These are phyloP conservation scores for Chydorus sphaericus DNA, from an alignment of 2,888 invertebrate genomes.

Conservation along the genomic window DNA sequence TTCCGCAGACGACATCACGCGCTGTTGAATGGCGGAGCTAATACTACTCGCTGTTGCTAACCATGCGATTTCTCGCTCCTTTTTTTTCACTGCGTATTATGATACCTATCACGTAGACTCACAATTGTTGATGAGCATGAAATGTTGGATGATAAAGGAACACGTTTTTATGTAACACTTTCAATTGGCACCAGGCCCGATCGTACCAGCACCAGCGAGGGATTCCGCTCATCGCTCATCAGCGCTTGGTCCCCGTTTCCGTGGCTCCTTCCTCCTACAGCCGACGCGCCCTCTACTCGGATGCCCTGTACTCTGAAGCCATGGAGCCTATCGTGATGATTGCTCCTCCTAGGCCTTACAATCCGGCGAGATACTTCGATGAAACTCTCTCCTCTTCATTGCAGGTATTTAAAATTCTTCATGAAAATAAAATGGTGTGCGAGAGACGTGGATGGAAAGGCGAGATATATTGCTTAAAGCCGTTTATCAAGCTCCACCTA, in stretches of 20 bases:
- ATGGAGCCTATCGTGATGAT: background rate
- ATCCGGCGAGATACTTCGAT: constrained; percentile 2
- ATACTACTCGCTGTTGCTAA: no score
- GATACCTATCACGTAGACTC: no score
- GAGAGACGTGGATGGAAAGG: background rate
- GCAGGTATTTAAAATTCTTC: background rate
- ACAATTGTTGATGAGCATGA: no score
- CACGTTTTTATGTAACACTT: no score
- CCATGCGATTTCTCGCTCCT: no score
- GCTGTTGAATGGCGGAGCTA: no score
- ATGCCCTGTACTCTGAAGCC: background rate
- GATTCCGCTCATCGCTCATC: constrained; percentile 14
- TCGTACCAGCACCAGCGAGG: constrained; percentile 5
- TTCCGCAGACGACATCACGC: no score
- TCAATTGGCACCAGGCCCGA: no score
- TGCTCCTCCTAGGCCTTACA: background rate
- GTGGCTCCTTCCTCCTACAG: background rate
- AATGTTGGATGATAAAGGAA: constrained; percentile 4
- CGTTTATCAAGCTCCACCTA: no score
- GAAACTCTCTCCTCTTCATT: background rate
- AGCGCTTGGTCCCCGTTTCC: constrained; percentile 10
- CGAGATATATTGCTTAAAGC: no score
- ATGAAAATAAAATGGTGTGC: background rate
- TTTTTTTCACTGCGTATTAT: no score
- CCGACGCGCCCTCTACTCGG: background rate